Percentiles rank a stretch among this genome's conserved stretches.
Evolutionary conservation across 2,888 invertebrate species (phyloP).

Genomic region (Piscicola geometra): DNA sequence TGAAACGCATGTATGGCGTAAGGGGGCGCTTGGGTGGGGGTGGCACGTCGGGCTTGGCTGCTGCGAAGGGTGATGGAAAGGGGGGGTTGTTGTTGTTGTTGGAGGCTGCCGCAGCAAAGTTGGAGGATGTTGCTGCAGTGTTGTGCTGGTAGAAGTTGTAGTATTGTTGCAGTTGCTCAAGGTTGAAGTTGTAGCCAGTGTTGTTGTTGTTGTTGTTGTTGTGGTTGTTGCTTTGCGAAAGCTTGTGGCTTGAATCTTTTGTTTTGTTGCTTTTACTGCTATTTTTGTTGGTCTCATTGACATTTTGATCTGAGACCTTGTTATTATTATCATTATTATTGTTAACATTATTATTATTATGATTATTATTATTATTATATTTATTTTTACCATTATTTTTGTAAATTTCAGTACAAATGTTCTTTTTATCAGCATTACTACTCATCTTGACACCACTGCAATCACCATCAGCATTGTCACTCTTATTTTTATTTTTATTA

Average conservation of each 20-base stretch:
- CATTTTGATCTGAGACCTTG: neutral
- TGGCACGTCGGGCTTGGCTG: slow-evolving; percentile 17
- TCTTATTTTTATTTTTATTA: too few relatives aligned
- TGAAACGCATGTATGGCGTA: slow-evolving; percentile 46
- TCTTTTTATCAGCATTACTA: too few relatives aligned
- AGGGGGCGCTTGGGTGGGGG: slow-evolving; percentile 44
- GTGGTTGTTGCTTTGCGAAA: too few relatives aligned
- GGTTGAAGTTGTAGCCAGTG: neutral
- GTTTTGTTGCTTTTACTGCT: neutral
- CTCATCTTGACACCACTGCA: too few relatives aligned
- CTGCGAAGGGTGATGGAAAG: neutral
- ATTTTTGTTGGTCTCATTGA: neutral
- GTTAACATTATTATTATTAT: neutral
- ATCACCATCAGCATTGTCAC: too few relatives aligned
- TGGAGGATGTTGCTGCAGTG: neutral
- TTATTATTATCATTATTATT: neutral
- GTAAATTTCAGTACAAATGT: too few relatives aligned
- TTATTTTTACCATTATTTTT: too few relatives aligned
- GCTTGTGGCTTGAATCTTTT: too few relatives aligned
- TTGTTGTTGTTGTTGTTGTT: too few relatives aligned
- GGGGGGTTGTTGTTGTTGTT: neutral
- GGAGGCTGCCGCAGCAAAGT: neutral
- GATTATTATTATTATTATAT: neutral
- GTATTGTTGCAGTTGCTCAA: neutral
- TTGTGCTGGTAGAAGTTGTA: slow-evolving; percentile 3